These are phyloP conservation scores for Choloepus hoffmanni DNA, from an alignment of 2,113 vertebrate species.

Conservation along the genomic window DNA sequence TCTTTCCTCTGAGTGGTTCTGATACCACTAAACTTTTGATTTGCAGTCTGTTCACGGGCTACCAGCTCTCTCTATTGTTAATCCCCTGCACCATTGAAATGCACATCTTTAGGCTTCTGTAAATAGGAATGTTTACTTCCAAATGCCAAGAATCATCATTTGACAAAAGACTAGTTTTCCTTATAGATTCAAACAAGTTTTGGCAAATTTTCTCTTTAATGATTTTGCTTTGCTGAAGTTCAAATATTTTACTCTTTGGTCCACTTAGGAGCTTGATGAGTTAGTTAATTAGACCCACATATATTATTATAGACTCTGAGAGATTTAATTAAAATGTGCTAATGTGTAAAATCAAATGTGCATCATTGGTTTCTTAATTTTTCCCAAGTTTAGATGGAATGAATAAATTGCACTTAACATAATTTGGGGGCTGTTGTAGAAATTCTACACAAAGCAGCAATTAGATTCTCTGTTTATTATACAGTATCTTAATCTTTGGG, in stretches of 20 bases:
- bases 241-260: slow-evolving; percentile 54
- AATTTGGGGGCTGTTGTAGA: slow-evolving; percentile 34
- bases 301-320: slow-evolving; percentile 54
- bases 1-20: not conserved
- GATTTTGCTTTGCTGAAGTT: slow-evolving; percentile 61
- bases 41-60: not conserved
- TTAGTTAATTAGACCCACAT: slow-evolving; percentile 63
- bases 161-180: not conserved
- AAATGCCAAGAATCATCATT: not conserved
- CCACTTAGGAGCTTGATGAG: slow-evolving; percentile 63
- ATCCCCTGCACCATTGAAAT: not conserved
- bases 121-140: not conserved
- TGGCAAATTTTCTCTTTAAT: slow-evolving; percentile 12
- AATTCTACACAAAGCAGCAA: slow-evolving; percentile 29
- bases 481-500: slow-evolving; percentile 26
- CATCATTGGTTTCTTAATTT: slow-evolving; percentile 69
- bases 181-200: not conserved
- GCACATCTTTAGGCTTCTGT: not conserved
- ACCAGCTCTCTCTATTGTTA: not conserved
- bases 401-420: slow-evolving; percentile 30
- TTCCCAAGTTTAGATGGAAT: slow-evolving; percentile 54
- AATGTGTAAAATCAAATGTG: slow-evolving; percentile 48
- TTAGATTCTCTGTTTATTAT: slow-evolving; percentile 59
- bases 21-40: not conserved
- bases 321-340: slow-evolving; percentile 68